phyloP scores from a whole-genome alignment of 2,888 invertebrate genomes.

The Taphrorychus bicolor region DNA sequence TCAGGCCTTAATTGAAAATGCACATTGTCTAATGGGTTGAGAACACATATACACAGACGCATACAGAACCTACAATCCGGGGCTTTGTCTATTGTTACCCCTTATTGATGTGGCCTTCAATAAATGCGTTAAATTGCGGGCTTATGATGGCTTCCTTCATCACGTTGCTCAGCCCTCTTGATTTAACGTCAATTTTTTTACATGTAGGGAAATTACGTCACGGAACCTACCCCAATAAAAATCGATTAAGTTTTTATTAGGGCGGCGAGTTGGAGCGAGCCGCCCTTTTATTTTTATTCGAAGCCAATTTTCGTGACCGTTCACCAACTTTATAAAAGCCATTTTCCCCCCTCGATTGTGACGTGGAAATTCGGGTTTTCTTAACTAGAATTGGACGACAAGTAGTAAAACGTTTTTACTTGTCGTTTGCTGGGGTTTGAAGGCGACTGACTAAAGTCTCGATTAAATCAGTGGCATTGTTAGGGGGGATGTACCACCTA shows the following conservation, averaged over 20 bases:
- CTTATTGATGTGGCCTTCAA: background rate
- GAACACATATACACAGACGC: constrained; percentile 2
- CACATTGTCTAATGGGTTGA: constrained; percentile 17
- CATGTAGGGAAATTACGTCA: too few relatives aligned
- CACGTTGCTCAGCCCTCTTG: background rate
- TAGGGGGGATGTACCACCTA: too few relatives aligned
- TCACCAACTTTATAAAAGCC: constrained; percentile 23
- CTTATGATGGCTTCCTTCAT: background rate
- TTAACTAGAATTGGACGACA: constrained; percentile 33
- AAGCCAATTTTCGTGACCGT: constrained; percentile 19
- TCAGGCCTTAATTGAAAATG: constrained; percentile 18
- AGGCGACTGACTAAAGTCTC: constrained; percentile 8
- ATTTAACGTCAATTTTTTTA: too few relatives aligned
- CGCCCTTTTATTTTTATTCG: constrained; percentile 18
- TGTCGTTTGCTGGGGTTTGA: constrained; percentile 13
- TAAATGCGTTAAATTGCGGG: background rate
- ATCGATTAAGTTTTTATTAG: constrained; percentile 1
- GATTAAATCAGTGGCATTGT: constrained; percentile 24
- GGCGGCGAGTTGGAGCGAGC: too few relatives aligned
- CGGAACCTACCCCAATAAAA: constrained; percentile 14
- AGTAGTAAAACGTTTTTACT: constrained; percentile 31
- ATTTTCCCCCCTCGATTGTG: constrained; percentile 29
- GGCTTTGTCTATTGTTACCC: constrained; percentile 4
- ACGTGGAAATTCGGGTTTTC: constrained; percentile 32
- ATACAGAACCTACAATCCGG: constrained; percentile 1